phyloP scores from a whole-genome alignment of 2,888 invertebrate species.

The Orgyia antiqua region DNA sequence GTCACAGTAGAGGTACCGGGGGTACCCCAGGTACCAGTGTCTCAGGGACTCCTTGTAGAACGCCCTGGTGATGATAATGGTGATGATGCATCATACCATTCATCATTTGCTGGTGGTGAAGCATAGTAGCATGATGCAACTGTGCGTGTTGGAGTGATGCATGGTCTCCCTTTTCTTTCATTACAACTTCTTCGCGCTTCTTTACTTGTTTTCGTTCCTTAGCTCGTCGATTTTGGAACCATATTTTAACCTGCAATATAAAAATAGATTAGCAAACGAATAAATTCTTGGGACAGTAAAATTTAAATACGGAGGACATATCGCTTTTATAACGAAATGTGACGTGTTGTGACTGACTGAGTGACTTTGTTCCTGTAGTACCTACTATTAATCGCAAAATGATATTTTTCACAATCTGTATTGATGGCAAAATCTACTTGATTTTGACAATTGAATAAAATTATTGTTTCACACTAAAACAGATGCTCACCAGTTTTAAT shows the following conservation, averaged over 20 bases:
- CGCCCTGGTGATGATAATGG: constrained; percentile 73
- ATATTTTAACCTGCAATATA: constrained; percentile 81
- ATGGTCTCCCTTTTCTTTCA: constrained; percentile 79
- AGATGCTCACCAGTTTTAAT: too few relatives aligned
- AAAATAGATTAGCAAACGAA: too few relatives aligned
- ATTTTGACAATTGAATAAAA: too few relatives aligned
- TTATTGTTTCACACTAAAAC: too few relatives aligned
- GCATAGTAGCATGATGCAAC: constrained; percentile 72
- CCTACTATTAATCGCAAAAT: too few relatives aligned
- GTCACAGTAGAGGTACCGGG: constrained; percentile 74
- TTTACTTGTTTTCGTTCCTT: constrained; percentile 94
- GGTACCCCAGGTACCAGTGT: constrained; percentile 64
- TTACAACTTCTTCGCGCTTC: constrained; percentile 86
- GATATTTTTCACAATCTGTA: too few relatives aligned
- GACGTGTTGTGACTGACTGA: too few relatives aligned
- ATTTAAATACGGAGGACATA: too few relatives aligned
- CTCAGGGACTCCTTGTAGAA: constrained; percentile 72
- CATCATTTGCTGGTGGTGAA: constrained; percentile 77
- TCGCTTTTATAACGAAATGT: too few relatives aligned
- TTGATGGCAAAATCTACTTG: too few relatives aligned
- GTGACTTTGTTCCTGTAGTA: too few relatives aligned
- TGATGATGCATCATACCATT: constrained; percentile 75
- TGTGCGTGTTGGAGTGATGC: constrained; percentile 71
- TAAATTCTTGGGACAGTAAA: too few relatives aligned
- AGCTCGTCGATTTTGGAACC: constrained; percentile 95